Conservation (phyloP, 2,797 vertebrate genomes). For the Orientallactaga sibirica region DNA sequence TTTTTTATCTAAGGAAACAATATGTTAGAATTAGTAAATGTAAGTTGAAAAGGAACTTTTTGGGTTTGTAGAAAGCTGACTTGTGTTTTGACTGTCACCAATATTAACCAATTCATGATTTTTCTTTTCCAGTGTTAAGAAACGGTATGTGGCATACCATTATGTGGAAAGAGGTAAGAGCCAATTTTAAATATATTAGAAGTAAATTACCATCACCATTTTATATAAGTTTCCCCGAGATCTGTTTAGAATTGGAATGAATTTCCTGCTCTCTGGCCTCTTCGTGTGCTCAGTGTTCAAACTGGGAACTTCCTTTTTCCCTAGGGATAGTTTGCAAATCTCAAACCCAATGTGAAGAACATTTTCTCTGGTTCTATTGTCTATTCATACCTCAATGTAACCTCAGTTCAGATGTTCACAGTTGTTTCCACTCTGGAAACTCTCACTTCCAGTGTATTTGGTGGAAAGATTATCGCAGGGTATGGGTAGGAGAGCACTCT, state of each 20-base stretch:
- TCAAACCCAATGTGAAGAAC: background rate
- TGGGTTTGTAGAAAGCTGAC: background rate
- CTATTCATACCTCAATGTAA: background rate
- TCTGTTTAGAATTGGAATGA: background rate
- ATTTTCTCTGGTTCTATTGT: background rate
- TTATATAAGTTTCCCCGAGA: background rate
- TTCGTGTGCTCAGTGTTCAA: background rate
- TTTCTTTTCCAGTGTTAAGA: slow-evolving; percentile 94
- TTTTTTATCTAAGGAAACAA: background rate
- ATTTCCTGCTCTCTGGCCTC: accelerated
- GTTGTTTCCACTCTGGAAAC: background rate
- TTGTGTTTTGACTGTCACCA: background rate
- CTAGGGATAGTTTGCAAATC: background rate
- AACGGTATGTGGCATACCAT: slow-evolving; percentile 97
- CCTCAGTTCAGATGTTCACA: background rate
- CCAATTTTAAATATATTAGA: slow-evolving; percentile 45
- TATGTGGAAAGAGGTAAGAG: slow-evolving; percentile 98
- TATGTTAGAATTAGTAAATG: background rate
- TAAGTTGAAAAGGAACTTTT: background rate
- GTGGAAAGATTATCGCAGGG: background rate
- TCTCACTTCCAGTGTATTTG: slow-evolving; percentile 13
- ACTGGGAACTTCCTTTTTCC: background rate
- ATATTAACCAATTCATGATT: slow-evolving; percentile 2
- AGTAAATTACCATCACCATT: background rate
- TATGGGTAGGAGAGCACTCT: background rate